A percentile compares a stretch with the other conserved stretches of the same genome.
These are phyloP conservation scores for Crenuchus spilurus DNA, from an alignment of 2,797 vertebrate genomes.

Conservation along the genomic window DNA sequence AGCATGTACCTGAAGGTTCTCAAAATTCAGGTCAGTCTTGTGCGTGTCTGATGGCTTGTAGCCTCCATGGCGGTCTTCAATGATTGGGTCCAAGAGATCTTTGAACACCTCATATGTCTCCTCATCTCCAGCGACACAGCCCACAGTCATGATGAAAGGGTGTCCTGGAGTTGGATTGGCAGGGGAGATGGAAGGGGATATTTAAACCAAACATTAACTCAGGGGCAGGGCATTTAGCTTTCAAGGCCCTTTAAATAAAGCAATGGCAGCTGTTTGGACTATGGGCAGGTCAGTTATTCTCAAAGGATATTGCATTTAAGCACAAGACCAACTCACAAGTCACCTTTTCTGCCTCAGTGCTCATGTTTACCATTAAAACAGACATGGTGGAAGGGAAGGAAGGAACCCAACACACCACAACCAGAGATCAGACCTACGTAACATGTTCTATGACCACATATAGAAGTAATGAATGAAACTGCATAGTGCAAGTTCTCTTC, in stretches of 20 bases:
- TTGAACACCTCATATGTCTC: constrained; percentile 90
- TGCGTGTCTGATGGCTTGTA: constrained; percentile 92
- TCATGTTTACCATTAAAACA: neutral
- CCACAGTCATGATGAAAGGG: constrained; percentile 95
- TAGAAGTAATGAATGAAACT: no score
- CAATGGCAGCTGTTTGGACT: neutral
- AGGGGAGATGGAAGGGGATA: no score
- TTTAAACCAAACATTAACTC: neutral
- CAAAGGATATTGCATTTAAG: neutral
- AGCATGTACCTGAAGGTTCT: constrained; percentile 81
- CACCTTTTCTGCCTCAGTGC: neutral
- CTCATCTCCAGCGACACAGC: constrained; percentile 92
- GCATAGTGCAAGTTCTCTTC: no score
- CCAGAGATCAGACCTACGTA: no score
- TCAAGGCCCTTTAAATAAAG: neutral
- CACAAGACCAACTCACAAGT: neutral
- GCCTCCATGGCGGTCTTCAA: constrained; percentile 92
- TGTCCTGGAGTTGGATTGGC: constrained; percentile 86
- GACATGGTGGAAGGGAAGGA: neutral
- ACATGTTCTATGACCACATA: no score
- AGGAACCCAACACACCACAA: no score
- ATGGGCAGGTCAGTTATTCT: neutral
- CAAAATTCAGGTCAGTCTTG: constrained; percentile 91
- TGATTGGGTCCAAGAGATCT: constrained; percentile 88
- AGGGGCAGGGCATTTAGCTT: neutral